A percentile compares a stretch with the other conserved stretches of the same genome.
phyloP scores from a whole-genome alignment of 2,888 invertebrate species.

The Calephelis perditalis region DNA sequence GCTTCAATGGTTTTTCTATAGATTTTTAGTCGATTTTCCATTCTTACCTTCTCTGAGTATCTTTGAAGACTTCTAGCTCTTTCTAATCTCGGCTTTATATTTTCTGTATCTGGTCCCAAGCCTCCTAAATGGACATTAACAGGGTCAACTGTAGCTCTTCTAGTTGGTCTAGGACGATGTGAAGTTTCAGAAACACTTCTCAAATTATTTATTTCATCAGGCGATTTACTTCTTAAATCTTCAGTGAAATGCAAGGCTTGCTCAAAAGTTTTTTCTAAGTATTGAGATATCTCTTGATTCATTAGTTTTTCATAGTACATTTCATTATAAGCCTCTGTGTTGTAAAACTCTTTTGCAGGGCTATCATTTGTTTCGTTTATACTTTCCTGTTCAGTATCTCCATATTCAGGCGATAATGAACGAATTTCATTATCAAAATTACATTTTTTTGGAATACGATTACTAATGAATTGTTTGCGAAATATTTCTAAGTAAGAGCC shows the following conservation, averaged over 20 bases:
- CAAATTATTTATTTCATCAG: slow-evolving; percentile 42
- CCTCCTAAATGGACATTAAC: slow-evolving; percentile 58
- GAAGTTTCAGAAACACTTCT: slow-evolving; percentile 62
- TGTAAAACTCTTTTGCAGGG: slow-evolving; percentile 47
- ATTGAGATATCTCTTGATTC: slow-evolving; percentile 42
- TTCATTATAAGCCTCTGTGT: slow-evolving; percentile 67
- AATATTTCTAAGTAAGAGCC: slow-evolving; percentile 60
- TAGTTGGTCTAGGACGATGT: slow-evolving; percentile 42
- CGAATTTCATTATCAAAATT: slow-evolving; percentile 46
- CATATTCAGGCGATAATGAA: slow-evolving; percentile 62
- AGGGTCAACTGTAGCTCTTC: slow-evolving; percentile 46
- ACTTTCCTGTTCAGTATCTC: slow-evolving; percentile 65
- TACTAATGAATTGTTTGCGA: slow-evolving; percentile 52
- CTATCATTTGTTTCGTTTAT: slow-evolving; percentile 41
- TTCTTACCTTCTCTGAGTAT: slow-evolving; percentile 68
- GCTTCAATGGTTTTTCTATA: slow-evolving; percentile 55
- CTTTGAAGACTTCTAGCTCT: slow-evolving; percentile 68
- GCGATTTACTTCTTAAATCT: slow-evolving; percentile 24
- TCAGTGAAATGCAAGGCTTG: slow-evolving; percentile 40
- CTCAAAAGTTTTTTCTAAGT: slow-evolving; percentile 48
- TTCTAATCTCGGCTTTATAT: slow-evolving; percentile 61
- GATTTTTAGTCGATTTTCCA: slow-evolving; percentile 64
- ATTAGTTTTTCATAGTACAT: slow-evolving; percentile 62
- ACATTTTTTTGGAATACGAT: slow-evolving; percentile 24
- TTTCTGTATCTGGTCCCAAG: slow-evolving; percentile 62